These are phyloP conservation scores for Artibeus jamaicensis DNA, from an alignment of 2,797 vertebrate species.

Conservation along the genomic window DNA sequence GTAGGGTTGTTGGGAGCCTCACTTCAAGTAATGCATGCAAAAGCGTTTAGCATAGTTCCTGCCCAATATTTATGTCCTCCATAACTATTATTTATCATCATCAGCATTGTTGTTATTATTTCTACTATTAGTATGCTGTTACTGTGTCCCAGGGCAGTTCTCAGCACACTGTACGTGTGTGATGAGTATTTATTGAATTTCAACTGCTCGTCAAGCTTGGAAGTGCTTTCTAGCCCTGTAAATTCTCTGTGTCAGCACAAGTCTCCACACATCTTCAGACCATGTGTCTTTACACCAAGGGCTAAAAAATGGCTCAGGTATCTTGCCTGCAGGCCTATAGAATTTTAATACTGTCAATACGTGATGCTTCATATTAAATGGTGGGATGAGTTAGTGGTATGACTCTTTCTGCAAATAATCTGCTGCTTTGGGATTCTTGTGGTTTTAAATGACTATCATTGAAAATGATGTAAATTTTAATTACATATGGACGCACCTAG, in stretches of 20 bases:
- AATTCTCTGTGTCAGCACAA: constrained; percentile 10
- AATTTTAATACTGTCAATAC: constrained; percentile 31
- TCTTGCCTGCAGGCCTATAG: neutral
- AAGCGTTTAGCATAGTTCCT: neutral
- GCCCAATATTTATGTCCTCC: neutral
- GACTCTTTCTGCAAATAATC: neutral
- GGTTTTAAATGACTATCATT: constrained; percentile 9
- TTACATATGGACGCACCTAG: neutral
- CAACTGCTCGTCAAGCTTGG: constrained; percentile 3
- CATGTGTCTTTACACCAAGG: neutral
- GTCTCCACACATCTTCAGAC: constrained; percentile 4
- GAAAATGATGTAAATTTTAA: neutral
- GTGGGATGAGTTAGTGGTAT: neutral
- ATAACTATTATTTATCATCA: neutral
- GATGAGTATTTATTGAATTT: constrained; percentile 24
- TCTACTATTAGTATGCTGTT: neutral
- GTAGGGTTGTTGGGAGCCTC: neutral
- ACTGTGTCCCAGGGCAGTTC: neutral
- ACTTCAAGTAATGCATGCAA: neutral
- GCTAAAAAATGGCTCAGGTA: neutral
- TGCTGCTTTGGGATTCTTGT: constrained; percentile 13
- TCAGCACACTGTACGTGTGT: neutral
- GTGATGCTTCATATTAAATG: neutral
- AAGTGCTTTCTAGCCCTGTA: neutral
- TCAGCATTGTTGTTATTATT: neutral